Evolutionary conservation across 2,797 vertebrate genomes (phyloP).

Genomic region (Danio tinwini): DNA sequence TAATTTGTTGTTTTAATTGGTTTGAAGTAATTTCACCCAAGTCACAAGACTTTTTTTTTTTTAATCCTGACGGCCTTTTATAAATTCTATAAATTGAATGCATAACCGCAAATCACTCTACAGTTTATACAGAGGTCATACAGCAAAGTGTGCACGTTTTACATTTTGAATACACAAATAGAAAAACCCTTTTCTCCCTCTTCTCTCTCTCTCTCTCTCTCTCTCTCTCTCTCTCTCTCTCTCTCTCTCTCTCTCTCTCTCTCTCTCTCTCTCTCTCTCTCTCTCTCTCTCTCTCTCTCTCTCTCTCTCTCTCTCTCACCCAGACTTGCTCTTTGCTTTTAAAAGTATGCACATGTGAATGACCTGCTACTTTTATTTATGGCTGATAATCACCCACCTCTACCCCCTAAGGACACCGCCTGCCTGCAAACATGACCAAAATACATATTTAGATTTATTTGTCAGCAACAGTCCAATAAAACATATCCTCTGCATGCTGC

Average conservation of each 20-base stretch:
- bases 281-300: too few relatives aligned
- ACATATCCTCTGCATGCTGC: slow-evolving; percentile 80
- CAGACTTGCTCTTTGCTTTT: slow-evolving; percentile 67
- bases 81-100: background rate
- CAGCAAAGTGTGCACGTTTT: background rate
- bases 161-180: slow-evolving; percentile 2
- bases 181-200: background rate
- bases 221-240: too few relatives aligned
- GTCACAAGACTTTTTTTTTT: too few relatives aligned
- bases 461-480: slow-evolving; percentile 84
- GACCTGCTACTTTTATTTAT: slow-evolving; percentile 79
- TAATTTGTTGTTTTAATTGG: too few relatives aligned
- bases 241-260: too few relatives aligned
- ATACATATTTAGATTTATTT: slow-evolving; percentile 88
- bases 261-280: too few relatives aligned
- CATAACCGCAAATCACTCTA: background rate
- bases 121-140: background rate
- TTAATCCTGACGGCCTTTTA: too few relatives aligned
- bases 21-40: too few relatives aligned
- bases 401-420: slow-evolving; percentile 74
- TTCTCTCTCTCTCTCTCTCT: too few relatives aligned
- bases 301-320: slow-evolving; percentile 52
- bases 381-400: slow-evolving; percentile 76
- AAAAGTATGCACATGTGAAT: slow-evolving; percentile 75
- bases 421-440: slow-evolving; percentile 81